phyloP scores from a whole-genome alignment of 2,888 invertebrate species.

The Eupelmus urozonus region DNA sequence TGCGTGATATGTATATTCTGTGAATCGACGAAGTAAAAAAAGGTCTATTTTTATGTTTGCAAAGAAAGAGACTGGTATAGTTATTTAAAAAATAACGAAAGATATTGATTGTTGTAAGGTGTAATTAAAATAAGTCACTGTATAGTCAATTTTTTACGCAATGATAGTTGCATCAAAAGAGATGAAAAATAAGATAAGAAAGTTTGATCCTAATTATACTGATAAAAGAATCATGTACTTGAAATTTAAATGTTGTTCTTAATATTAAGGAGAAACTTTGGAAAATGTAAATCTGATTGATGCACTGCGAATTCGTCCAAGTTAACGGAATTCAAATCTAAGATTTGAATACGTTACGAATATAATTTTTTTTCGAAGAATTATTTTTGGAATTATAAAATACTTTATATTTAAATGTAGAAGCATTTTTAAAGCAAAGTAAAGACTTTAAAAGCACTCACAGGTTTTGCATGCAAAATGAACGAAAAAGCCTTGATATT shows the following conservation, averaged over 20 bases:
- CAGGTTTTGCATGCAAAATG: not conserved
- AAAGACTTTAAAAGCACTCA: not conserved
- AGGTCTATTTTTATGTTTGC: conserved; percentile 72
- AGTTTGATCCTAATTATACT: not conserved
- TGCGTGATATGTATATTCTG: conserved; percentile 71
- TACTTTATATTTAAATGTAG: too few species aligned
- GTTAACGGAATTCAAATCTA: not conserved
- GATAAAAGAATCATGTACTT: conserved; percentile 30
- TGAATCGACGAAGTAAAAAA: conserved; percentile 66
- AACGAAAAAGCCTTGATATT: not conserved
- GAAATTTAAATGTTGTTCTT: conserved; percentile 33
- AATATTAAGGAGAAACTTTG: conserved; percentile 8
- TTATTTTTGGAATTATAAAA: too few species aligned
- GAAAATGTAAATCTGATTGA: not conserved
- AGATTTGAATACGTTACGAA: not conserved
- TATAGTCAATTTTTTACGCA: conserved; percentile 62
- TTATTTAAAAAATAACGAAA: conserved; percentile 62
- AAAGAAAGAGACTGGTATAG: conserved; percentile 65
- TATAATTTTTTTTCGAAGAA: too few species aligned
- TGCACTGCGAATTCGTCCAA: too few species aligned
- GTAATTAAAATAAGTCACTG: conserved; percentile 59
- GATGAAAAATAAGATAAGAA: conserved; percentile 11
- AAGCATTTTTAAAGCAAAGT: too few species aligned
- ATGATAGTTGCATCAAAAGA: conserved; percentile 35
- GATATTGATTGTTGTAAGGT: conserved; percentile 58